Evolutionary conservation across 2,797 vertebrate genomes (phyloP).

Genomic region (Microctenopoma lineatum): DNA sequence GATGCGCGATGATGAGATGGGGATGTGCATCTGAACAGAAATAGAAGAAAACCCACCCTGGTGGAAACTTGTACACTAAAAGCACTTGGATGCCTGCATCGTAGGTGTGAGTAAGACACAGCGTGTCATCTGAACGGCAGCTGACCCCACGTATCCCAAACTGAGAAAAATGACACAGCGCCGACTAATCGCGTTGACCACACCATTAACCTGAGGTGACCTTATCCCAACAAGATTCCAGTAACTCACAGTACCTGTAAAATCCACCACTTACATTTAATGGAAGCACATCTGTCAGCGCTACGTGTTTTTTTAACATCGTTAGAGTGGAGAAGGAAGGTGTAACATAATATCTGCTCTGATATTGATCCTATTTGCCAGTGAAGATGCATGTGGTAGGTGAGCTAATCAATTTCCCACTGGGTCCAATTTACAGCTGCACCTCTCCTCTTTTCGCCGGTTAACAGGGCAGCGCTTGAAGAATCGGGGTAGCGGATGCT

Average conservation of each 20-base stretch:
- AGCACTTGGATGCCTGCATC: neutral
- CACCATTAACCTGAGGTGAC: constrained; percentile 1
- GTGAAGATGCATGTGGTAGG: constrained; percentile 39
- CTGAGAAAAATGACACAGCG: constrained; percentile 9
- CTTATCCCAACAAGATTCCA: constrained; percentile 20
- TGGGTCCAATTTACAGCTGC: constrained; percentile 46
- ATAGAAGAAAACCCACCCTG: no score
- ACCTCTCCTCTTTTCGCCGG: constrained; percentile 10
- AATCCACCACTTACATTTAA: constrained; percentile 41
- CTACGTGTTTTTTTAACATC: constrained; percentile 55
- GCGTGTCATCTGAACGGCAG: constrained; percentile 26
- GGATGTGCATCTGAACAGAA: no score
- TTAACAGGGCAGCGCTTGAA: constrained; percentile 40
- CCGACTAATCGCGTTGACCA: constrained; percentile 20
- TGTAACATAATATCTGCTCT: constrained; percentile 57
- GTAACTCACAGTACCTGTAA: constrained; percentile 7
- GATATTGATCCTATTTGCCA: constrained; percentile 64
- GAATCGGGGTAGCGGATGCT: constrained; percentile 16
- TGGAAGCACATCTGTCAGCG: constrained; percentile 37
- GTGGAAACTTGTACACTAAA: neutral
- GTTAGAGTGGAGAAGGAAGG: constrained; percentile 34
- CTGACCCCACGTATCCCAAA: constrained; percentile 16
- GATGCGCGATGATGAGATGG: no score
- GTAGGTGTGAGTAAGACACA: constrained; percentile 11
- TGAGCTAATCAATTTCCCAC: constrained; percentile 51